Conservation (phyloP, 2,888 invertebrate species). For the Phaonia tiefii region DNA sequence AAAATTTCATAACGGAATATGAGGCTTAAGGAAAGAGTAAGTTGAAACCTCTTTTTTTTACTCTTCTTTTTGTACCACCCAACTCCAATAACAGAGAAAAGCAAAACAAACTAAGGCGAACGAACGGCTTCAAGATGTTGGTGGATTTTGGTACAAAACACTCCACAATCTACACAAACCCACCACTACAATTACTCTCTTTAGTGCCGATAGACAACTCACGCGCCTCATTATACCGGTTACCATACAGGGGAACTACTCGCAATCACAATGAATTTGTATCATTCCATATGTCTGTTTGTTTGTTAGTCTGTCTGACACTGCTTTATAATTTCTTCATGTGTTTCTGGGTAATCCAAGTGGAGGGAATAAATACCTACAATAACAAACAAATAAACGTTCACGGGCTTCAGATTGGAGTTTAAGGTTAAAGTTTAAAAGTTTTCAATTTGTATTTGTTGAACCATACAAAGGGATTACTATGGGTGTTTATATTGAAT, state of each 20-base stretch:
- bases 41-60: too few relatives aligned
- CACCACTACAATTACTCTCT: too few relatives aligned
- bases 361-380: not conserved
- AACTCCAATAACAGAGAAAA: conserved; percentile 6
- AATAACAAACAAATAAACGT: not conserved
- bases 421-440: conserved; percentile 42
- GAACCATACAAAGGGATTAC: not conserved
- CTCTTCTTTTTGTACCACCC: too few relatives aligned
- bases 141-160: not conserved
- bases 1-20: too few relatives aligned
- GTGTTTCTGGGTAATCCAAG: not conserved
- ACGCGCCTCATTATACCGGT: conserved; percentile 50
- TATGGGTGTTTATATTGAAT: too few relatives aligned
- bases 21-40: too few relatives aligned
- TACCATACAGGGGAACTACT: conserved; percentile 27
- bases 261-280: too few relatives aligned
- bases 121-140: conserved; percentile 6
- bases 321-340: not conserved
- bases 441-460: conserved; percentile 40
- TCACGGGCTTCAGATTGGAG: conserved; percentile 3
- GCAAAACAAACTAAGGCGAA: conserved; percentile 13
- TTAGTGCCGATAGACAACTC: not conserved
- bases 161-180: not conserved
- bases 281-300: too few relatives aligned
- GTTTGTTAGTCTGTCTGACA: too few relatives aligned